These are phyloP conservation scores for Leuctra nigra DNA, from an alignment of 2,888 invertebrate genomes.

Conservation along the genomic window DNA sequence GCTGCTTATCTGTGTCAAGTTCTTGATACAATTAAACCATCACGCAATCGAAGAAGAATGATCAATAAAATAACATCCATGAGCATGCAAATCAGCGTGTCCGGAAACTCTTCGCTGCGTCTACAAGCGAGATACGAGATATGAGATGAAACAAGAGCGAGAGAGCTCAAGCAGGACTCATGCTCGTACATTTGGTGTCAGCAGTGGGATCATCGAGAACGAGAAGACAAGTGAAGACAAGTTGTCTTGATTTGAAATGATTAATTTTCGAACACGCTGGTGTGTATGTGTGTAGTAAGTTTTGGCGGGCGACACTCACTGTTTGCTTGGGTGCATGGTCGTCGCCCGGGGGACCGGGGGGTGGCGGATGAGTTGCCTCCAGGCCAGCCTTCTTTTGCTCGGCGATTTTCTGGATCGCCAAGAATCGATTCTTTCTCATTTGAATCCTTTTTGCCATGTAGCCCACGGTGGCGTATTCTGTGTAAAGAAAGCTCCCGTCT, in stretches of 20 bases:
- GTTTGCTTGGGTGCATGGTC: conserved; percentile 73
- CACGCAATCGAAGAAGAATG: neutral
- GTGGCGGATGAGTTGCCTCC: conserved; percentile 52
- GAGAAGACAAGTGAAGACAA: too few relatives aligned
- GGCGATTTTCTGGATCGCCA: conserved; percentile 85
- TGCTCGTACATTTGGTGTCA: too few relatives aligned
- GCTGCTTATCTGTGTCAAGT: too few relatives aligned
- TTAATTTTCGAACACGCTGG: conserved; percentile 9
- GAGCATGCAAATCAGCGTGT: neutral
- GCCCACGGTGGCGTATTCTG: conserved; percentile 97
- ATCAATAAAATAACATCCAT: too few relatives aligned
- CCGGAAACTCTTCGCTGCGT: too few relatives aligned
- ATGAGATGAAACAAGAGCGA: too few relatives aligned
- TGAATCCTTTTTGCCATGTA: conserved; percentile 97
- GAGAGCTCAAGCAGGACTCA: too few relatives aligned
- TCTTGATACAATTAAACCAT: too few relatives aligned
- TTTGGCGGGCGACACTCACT: conserved; percentile 50
- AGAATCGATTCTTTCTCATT: conserved; percentile 89
- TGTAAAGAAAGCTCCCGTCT: conserved; percentile 36
- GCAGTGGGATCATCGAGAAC: too few relatives aligned
- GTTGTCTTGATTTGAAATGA: too few relatives aligned
- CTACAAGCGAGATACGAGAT: too few relatives aligned
- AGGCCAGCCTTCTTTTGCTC: conserved; percentile 80
- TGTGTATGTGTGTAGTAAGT: conserved; percentile 13
- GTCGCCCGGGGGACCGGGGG: conserved; percentile 55